These are phyloP conservation scores for Cataglyphis hispanica DNA, from an alignment of 1,140 invertebrate genomes.

Conservation along the genomic window DNA sequence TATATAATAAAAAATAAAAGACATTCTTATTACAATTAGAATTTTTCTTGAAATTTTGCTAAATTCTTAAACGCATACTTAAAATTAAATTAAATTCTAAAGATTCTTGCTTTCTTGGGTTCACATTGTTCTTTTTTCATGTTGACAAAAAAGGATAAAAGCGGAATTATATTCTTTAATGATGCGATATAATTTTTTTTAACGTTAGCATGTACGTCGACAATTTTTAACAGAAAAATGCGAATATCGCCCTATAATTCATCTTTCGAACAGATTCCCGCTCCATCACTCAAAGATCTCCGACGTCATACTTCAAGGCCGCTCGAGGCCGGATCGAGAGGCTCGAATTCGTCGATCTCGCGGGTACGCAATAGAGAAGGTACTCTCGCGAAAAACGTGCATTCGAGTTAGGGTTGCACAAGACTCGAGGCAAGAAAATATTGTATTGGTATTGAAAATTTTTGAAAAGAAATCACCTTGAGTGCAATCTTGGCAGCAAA, in stretches of 20 bases:
- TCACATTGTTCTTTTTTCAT: constrained; percentile 51
- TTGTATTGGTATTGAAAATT: too few species aligned
- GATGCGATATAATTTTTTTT: background rate
- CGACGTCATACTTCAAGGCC: constrained; percentile 68
- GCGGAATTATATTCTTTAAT: background rate
- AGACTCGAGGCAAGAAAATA: too few species aligned
- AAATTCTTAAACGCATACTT: too few species aligned
- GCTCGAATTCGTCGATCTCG: constrained; percentile 70
- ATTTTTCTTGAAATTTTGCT: background rate
- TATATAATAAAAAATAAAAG: background rate
- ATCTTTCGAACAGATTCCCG: constrained; percentile 55
- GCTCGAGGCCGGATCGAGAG: constrained; percentile 76
- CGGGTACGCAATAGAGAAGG: constrained; percentile 36
- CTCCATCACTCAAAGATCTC: constrained; percentile 15
- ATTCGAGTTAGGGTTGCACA: too few species aligned
- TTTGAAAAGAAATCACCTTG: too few species aligned
- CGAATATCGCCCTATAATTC: constrained; percentile 39
- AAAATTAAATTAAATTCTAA: background rate
- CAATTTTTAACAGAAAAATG: background rate
- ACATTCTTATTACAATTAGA: background rate
- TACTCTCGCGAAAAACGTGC: background rate
- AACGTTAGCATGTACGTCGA: background rate
- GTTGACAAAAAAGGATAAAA: background rate
- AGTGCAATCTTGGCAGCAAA: too few species aligned
- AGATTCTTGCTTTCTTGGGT: background rate